Conservation (phyloP, 2,113 vertebrate species). For the Indicator maculatus region DNA sequence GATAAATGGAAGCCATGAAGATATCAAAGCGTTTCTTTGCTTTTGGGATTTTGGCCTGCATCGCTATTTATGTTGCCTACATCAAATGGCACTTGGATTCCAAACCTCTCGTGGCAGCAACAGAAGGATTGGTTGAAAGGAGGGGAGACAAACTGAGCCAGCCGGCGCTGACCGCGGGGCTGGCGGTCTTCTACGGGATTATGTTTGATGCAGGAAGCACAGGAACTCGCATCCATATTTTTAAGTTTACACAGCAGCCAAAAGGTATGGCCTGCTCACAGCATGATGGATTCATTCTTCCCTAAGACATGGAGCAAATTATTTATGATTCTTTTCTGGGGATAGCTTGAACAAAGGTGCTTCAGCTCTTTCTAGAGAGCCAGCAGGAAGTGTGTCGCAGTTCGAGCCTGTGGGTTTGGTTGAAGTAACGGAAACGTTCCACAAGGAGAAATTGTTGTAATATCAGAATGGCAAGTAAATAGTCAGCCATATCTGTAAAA, state of each 20-base stretch:
- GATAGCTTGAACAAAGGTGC: not conserved
- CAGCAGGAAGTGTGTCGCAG: not conserved
- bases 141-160: constrained; percentile 18
- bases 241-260: constrained; percentile 83
- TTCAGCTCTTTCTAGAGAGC: not conserved
- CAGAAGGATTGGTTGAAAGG: constrained; percentile 5
- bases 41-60: constrained; percentile 77
- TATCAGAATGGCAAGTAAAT: not conserved
- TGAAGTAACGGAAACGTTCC: not conserved
- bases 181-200: constrained; percentile 83
- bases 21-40: constrained; percentile 80
- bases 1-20: constrained; percentile 81
- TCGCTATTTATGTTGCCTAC: constrained; percentile 85
- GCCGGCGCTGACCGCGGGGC: not conserved
- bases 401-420: not conserved
- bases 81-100: constrained; percentile 81
- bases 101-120: constrained; percentile 33
- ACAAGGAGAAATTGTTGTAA: not conserved
- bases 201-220: constrained; percentile 98
- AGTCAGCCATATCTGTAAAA: not conserved
- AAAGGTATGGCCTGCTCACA: constrained; percentile 69
- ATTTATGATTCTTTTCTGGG: not conserved
- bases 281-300: not conserved
- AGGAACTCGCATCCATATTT: constrained; percentile 91
- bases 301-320: not conserved